phyloP scores from a whole-genome alignment of 2,113 vertebrate species.

The Sylvilagus bachmani region DNA sequence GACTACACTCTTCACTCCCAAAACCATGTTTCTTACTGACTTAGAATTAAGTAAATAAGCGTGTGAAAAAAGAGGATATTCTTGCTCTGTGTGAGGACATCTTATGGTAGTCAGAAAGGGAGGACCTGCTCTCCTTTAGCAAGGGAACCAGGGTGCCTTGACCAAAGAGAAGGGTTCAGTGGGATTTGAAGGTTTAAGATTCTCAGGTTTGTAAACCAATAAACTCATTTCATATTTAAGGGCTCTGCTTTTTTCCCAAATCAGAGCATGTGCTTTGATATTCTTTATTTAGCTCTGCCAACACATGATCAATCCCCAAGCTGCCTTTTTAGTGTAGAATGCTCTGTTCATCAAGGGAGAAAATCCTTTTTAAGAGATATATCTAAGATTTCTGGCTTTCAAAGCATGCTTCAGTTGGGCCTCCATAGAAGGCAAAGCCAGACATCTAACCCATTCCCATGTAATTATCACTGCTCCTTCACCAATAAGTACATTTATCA shows the following conservation, averaged over 20 bases:
- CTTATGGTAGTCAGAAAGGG: not conserved
- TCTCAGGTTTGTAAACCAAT: not conserved
- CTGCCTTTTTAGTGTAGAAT: not conserved
- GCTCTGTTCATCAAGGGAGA: not conserved
- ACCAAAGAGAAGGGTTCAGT: not conserved
- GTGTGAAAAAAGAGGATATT: not conserved
- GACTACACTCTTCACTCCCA: not conserved
- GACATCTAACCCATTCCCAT: not conserved
- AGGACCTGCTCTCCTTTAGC: not conserved
- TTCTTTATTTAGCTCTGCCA: not conserved
- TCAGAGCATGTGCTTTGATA: not conserved
- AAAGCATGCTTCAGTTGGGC: slow-evolving; percentile 13
- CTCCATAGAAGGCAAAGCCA: not conserved
- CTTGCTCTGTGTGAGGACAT: not conserved
- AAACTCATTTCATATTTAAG: not conserved
- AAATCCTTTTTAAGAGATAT: not conserved
- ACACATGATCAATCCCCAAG: not conserved
- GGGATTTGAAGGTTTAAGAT: not conserved
- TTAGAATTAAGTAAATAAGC: not conserved
- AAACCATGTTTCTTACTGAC: not conserved
- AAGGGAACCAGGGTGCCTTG: not conserved
- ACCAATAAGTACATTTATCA: not conserved
- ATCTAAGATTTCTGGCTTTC: not conserved
- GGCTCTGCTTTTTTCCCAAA: not conserved
- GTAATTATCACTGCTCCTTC: not conserved